A percentile compares a stretch with the other conserved stretches of the same genome.
Conservation (phyloP, 2,888 invertebrate species). For the Petrolisthes cinctipes region DNA sequence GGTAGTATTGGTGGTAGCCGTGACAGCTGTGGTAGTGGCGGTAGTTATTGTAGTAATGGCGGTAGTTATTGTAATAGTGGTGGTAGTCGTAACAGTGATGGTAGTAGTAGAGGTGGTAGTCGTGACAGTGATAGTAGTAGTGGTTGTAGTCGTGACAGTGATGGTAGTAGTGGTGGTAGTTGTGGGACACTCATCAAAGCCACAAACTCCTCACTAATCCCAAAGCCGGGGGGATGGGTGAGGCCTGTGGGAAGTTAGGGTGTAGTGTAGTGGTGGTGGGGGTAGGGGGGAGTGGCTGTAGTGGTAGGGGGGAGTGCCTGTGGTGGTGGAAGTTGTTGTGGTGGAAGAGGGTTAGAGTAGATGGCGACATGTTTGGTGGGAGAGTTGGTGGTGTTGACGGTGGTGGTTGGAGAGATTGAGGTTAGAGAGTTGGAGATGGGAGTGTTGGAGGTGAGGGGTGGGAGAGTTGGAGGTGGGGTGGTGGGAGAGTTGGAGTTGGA, state of each 20-base stretch:
- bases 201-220: constrained; percentile 12
- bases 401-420: not conserved
- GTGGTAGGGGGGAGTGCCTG: not conserved
- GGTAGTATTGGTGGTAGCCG: too few relatives aligned
- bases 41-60: not conserved
- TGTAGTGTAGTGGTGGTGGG: not conserved
- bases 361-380: not conserved
- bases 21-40: too few relatives aligned
- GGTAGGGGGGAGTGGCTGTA: not conserved
- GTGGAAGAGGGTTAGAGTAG: not conserved
- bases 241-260: not conserved
- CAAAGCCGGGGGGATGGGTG: not conserved
- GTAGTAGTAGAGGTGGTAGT: not conserved
- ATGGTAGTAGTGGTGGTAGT: not conserved
- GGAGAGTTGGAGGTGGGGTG: not conserved
- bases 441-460: not conserved
- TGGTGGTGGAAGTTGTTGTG: not conserved
- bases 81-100: not conserved
- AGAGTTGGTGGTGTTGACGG: not conserved
- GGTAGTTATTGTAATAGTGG: not conserved
- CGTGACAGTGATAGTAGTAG: too few relatives aligned
- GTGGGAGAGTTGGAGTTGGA: not conserved
- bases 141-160: too few relatives aligned
- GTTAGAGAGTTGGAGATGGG: not conserved
- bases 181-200: not conserved